Conservation (phyloP, 92 coral and sea anemone species). For the Actinernus sp. region DNA sequence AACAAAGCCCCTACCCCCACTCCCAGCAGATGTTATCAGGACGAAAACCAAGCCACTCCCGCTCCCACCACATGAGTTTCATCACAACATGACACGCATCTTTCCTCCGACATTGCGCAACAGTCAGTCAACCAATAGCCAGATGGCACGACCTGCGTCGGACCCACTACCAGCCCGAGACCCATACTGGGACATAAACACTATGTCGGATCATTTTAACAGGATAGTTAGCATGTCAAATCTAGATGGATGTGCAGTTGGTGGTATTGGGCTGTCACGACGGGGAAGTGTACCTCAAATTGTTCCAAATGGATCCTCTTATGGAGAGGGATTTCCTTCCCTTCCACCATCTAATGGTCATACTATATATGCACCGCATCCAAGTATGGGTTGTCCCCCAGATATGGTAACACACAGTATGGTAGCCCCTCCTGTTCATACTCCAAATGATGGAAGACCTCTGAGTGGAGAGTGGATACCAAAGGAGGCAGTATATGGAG, state of each 20-base stretch:
- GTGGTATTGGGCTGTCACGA: conserved; percentile 40
- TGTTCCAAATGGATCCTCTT: conserved; percentile 19
- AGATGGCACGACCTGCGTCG: conserved; percentile 57
- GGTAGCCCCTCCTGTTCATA: conserved; percentile 9
- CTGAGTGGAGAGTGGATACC: conserved; percentile 56
- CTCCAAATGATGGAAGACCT: conserved; percentile 32
- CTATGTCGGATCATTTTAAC: conserved; percentile 46
- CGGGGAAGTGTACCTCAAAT: conserved; percentile 72
- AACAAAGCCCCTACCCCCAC: conserved; percentile 68
- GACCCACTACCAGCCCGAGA: conserved; percentile 66
- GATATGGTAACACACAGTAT: conserved; percentile 56
- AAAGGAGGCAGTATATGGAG: conserved; percentile 16
- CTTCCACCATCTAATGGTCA: conserved; percentile 23
- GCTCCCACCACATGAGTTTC: conserved; percentile 75
- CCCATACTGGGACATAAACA: conserved; percentile 53
- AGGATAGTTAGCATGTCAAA: conserved; percentile 52
- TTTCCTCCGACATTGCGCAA: conserved; percentile 84
- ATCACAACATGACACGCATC: conserved; percentile 66
- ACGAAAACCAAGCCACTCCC: conserved; percentile 65
- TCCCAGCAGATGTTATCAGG: conserved; percentile 29
- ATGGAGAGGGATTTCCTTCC: conserved; percentile 40
- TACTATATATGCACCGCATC: conserved; percentile 41
- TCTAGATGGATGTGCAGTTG: conserved; percentile 36
- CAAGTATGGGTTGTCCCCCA: conserved; percentile 29
- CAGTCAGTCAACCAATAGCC: conserved; percentile 43